A percentile compares a stretch with the other conserved stretches of the same genome.
phyloP scores from a whole-genome alignment of 2,113 vertebrate genomes.

The Colinus virginianus region DNA sequence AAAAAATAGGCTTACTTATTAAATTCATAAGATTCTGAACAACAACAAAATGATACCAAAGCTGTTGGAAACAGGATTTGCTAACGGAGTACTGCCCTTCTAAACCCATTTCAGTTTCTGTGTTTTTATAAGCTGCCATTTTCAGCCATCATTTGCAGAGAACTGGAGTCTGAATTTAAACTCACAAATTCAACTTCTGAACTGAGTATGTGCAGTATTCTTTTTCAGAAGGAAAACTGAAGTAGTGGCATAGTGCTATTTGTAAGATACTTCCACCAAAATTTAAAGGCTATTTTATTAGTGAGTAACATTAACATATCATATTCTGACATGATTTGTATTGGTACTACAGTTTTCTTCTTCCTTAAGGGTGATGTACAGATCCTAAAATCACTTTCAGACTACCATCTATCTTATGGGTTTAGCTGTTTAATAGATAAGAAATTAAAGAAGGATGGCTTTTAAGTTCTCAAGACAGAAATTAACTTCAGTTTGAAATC shows the following conservation, averaged over 20 bases:
- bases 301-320: background rate
- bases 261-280: background rate
- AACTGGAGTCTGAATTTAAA: background rate
- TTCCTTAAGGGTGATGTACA: background rate
- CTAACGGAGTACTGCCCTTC: background rate
- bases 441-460: background rate
- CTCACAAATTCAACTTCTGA: background rate
- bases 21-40: background rate
- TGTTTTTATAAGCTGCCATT: background rate
- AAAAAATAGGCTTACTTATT: background rate
- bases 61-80: background rate
- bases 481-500: background rate
- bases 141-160: background rate
- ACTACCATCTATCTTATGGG: rapidly evolving
- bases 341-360: rapidly evolving
- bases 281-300: background rate
- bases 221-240: background rate
- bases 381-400: background rate
- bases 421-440: background rate
- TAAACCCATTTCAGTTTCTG: background rate
- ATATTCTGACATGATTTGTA: background rate
- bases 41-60: background rate
- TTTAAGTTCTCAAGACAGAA: background rate
- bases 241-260: background rate
- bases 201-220: background rate